These are phyloP conservation scores for Agrotis ipsilon DNA, from an alignment of 2,888 invertebrate genomes.

Conservation along the genomic window DNA sequence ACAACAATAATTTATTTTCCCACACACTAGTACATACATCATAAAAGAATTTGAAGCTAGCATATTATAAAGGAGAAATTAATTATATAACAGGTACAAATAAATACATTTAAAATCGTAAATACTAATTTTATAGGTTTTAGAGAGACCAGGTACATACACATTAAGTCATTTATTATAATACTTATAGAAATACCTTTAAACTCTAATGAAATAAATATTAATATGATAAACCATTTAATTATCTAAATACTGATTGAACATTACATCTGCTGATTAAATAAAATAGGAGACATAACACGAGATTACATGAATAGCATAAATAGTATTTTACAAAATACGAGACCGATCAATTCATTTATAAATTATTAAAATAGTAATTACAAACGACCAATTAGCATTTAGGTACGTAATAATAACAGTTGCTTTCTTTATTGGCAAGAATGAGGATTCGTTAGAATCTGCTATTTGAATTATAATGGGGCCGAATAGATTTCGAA, in stretches of 20 bases:
- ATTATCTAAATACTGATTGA: conserved; percentile 51
- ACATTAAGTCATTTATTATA: conserved; percentile 54
- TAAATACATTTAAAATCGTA: conserved; percentile 54
- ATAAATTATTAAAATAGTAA: background rate
- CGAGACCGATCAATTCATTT: conserved; percentile 1
- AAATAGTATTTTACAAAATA: conserved; percentile 7
- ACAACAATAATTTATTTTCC: conserved; percentile 90
- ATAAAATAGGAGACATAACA: conserved; percentile 1
- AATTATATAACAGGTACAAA: conserved; percentile 59
- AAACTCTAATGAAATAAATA: conserved; percentile 36
- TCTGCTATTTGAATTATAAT: too few relatives aligned
- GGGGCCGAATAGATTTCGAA: background rate
- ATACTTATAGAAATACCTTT: conserved; percentile 52
- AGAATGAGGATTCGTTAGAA: too few relatives aligned
- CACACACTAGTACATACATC: conserved; percentile 82
- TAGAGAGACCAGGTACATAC: conserved; percentile 62
- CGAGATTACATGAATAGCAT: conserved; percentile 5
- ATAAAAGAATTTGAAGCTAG: conserved; percentile 83
- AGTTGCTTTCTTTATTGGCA: conserved; percentile 1
- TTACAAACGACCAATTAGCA: background rate
- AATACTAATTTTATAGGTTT: conserved; percentile 45
- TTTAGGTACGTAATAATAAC: background rate
- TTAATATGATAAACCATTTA: conserved; percentile 16
- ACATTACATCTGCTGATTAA: conserved; percentile 1
- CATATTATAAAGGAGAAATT: conserved; percentile 70